Evolutionary conservation across 2,113 vertebrate genomes (phyloP).

Genomic region (Centropristis striata): DNA sequence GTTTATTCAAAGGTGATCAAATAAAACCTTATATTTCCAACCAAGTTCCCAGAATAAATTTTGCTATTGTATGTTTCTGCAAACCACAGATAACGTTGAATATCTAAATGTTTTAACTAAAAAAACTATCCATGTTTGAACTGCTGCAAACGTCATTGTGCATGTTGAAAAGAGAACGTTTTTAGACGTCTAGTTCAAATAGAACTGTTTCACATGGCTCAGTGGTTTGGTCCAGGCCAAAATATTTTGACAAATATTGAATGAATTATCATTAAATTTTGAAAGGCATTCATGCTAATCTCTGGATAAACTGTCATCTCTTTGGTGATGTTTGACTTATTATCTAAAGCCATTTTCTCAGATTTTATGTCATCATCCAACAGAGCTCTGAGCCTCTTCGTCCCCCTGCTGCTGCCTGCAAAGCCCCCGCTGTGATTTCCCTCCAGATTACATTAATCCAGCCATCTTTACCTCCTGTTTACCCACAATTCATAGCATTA

Average conservation of each 20-base stretch:
- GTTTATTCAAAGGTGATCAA: too few species aligned
- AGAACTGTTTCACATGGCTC: too few species aligned
- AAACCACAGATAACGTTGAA: too few species aligned
- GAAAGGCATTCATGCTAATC: background rate
- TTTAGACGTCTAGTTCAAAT: too few species aligned
- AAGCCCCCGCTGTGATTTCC: background rate
- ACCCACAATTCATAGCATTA: slow-evolving; percentile 32
- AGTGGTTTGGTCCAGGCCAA: background rate
- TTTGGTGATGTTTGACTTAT: background rate
- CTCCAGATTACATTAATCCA: slow-evolving; percentile 27
- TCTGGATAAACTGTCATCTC: background rate
- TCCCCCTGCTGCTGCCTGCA: background rate
- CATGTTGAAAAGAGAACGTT: too few species aligned
- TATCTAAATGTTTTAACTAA: too few species aligned
- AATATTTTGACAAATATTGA: background rate
- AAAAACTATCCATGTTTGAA: too few species aligned
- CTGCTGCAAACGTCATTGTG: too few species aligned
- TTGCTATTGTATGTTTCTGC: too few species aligned
- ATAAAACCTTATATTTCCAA: too few species aligned
- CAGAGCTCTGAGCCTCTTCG: background rate
- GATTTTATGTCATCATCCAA: background rate
- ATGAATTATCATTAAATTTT: background rate
- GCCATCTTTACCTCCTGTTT: slow-evolving; percentile 15
- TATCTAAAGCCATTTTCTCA: background rate
- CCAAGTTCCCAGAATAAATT: too few species aligned